These are phyloP conservation scores for Heterocephalus glaber DNA, from an alignment of 2,113 vertebrate species.

Conservation along the genomic window DNA sequence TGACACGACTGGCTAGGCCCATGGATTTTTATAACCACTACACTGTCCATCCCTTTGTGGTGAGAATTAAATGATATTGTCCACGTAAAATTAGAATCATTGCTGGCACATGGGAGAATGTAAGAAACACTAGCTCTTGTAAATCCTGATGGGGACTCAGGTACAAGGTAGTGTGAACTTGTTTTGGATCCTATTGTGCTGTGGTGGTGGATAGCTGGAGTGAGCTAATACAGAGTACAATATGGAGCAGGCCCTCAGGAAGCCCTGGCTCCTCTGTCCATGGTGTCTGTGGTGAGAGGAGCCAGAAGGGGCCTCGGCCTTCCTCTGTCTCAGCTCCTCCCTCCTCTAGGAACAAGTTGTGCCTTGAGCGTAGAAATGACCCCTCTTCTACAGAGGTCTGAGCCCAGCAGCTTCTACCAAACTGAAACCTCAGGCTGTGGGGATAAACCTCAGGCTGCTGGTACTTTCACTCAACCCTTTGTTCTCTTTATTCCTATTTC, in stretches of 20 bases:
- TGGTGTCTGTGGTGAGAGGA: background rate
- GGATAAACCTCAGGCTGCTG: background rate
- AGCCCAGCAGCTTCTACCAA: constrained; percentile 63
- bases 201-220: background rate
- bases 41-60: background rate
- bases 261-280: background rate
- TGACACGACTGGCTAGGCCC: background rate
- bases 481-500: constrained; percentile 32
- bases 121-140: background rate
- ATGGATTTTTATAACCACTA: background rate
- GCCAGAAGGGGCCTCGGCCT: background rate
- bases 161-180: background rate
- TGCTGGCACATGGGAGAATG: background rate
- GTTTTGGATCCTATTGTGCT: background rate
- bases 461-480: background rate
- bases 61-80: background rate
- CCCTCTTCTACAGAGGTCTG: background rate
- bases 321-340: background rate
- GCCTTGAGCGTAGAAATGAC: background rate
- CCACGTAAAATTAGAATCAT: background rate
- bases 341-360: background rate
- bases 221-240: background rate
- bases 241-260: background rate
- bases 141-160: background rate
- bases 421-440: constrained; percentile 30